phyloP scores from a whole-genome alignment of 2,113 vertebrate species.

The Aramus guarauna region DNA sequence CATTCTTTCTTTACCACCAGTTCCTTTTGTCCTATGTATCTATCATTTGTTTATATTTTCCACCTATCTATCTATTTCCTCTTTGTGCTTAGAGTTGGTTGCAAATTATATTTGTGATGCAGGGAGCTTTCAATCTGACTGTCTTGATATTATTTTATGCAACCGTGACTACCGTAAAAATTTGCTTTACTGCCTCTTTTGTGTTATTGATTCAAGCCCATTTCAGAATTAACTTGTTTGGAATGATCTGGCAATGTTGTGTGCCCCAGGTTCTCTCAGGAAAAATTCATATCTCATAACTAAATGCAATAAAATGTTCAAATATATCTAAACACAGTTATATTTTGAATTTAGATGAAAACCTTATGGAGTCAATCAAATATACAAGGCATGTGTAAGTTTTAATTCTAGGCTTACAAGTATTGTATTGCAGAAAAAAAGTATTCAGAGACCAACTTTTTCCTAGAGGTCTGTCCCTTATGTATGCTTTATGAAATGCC shows the following conservation, averaged over 20 bases:
- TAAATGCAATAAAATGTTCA: conserved; percentile 65
- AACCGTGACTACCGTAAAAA: conserved; percentile 57
- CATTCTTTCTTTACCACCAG: conserved; percentile 42
- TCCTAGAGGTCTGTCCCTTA: conserved; percentile 3
- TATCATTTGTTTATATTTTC: conserved; percentile 52
- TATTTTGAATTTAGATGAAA: conserved; percentile 66
- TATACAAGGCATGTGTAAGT: conserved; percentile 12
- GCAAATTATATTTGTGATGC: conserved; percentile 64
- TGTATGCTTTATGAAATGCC: not conserved
- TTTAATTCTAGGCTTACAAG: conserved; percentile 36
- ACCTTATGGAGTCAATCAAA: conserved; percentile 60
- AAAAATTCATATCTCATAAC: conserved; percentile 62
- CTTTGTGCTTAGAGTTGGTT: conserved; percentile 37
- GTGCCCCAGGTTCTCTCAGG: conserved; percentile 35
- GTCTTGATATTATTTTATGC: conserved; percentile 68
- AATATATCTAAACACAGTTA: conserved; percentile 56
- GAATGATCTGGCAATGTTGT: conserved; percentile 44
- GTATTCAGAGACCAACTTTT: conserved; percentile 1
- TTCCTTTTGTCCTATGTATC: conserved; percentile 15
- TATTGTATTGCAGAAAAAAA: not conserved
- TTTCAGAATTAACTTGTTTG: conserved; percentile 69
- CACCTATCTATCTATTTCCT: conserved; percentile 29
- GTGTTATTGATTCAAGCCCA: conserved; percentile 61
- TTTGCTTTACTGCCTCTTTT: conserved; percentile 59
- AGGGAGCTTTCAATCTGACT: conserved; percentile 52